These are phyloP conservation scores for Urocynchramus pylzowi DNA, from an alignment of 2,113 vertebrate genomes.

Conservation along the genomic window DNA sequence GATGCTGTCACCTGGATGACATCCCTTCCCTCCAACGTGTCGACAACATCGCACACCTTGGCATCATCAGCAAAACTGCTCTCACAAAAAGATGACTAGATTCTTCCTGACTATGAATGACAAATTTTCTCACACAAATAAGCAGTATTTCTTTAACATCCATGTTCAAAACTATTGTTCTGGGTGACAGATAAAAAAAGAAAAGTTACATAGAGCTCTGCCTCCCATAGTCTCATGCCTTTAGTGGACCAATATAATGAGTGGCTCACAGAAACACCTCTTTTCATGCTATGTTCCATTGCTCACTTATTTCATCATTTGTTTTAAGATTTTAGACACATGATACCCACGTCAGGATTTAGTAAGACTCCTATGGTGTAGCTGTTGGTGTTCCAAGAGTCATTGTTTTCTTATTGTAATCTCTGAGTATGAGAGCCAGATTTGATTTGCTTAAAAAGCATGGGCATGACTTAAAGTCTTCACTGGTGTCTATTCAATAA, in stretches of 20 bases:
- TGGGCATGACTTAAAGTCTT: neutral
- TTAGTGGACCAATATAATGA: neutral
- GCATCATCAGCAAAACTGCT: accelerated
- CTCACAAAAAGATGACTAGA: neutral
- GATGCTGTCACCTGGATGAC: too few species aligned
- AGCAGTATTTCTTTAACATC: constrained; percentile 1
- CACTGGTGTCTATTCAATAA: neutral
- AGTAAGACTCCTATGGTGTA: neutral
- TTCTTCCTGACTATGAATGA: constrained; percentile 18
- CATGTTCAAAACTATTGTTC: neutral
- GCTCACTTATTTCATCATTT: neutral
- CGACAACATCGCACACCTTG: accelerated
- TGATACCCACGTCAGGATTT: neutral
- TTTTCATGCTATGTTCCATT: neutral
- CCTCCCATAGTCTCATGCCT: neutral
- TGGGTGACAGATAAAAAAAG: neutral
- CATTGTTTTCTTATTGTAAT: neutral
- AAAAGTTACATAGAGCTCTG: neutral
- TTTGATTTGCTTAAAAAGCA: neutral
- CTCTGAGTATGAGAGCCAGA: neutral
- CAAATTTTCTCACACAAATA: constrained; percentile 21
- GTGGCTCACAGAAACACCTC: neutral
- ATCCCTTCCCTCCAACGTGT: neutral
- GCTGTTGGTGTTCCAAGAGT: neutral
- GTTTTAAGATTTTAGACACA: neutral